Base-by-base conservation (phyloP, 2,113 vertebrate species). In the Oncorhynchus gorbuscha region DNA sequence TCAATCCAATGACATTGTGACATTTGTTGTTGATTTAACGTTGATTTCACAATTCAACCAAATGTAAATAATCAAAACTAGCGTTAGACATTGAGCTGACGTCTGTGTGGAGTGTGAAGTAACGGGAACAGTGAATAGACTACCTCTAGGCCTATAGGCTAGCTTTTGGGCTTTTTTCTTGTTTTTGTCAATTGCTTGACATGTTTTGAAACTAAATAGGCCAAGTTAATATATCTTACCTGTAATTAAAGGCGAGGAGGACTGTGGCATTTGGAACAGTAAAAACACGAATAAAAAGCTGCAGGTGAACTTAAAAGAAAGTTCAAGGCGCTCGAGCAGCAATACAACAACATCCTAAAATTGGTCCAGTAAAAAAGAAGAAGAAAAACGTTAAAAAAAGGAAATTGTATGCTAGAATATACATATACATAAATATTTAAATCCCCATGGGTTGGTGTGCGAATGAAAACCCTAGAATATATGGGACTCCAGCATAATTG, bases 241-340 rank as follows among this genome's bases (percentile, higher is more conserved):
- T 92, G 91, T 94, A 77, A 94, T 94, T 71, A 94, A 88, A 73
- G 90, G 85, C 59, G 85, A 85, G 85, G 88, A 87, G 72, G 84
- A 83, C 55, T 75, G 86, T 20, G 90, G 86, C 74, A 87, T 78
- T 64, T 88, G 91, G 49, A 93, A 85, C 76, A 93, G 59, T 81
- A 92, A 45, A 75, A 86, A 80, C 68, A 71, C 79, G 76, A 92
- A 69, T 28, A 90, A 75, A 62, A 93, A 64, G 39, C 39, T 45
- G 39, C 39, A 45, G 81, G 88, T 89, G 85, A 89, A 89, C 83
- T 79, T 81, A 77, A 81, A 86, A 81, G 77, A 69, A 66, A 82
- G 76, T 55, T 64, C 80, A n/a, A 72, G 79, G 64, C 74, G 68
- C 66, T 28, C 4, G 71, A 45, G 72, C 81, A 55, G 75, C 69